Evolutionary conservation across 64 coral and sea anemone genomes (phyloP), one percentile per base, ranked within the genome.

Genomic region (Pocillopora damicornis): DNA sequence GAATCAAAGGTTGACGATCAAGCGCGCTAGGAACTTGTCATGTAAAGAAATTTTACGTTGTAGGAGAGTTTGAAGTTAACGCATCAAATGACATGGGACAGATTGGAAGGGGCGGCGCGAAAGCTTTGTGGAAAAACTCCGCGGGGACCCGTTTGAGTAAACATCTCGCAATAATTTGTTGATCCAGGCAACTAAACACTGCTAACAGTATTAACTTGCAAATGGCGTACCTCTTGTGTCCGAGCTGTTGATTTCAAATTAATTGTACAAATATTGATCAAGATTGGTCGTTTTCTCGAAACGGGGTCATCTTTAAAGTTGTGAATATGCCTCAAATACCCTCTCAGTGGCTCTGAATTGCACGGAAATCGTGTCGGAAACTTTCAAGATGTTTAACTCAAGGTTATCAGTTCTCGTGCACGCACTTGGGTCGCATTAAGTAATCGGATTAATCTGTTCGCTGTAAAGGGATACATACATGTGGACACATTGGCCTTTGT

Each of bases 151-250:
- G 68, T 65, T 89, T 95, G 90, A 90, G 88, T 88, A 97, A 97
- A 97, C 91, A 97, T 93, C 92, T 90, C 83, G 91, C 88, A 97
- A 93, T 93, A 97, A 93, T 79, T 92, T 97, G 94, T 97, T 97
- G 88, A 90, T 90, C 83, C 88, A 93, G 89, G 75, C 80, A 90
- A 87, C 91, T 93, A 51, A 51, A 51, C 42, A 51, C 42, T 51
- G 42, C 42, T 51, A 81, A 64, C 89, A 60, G 88, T 78, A 94
- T 94, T 87, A 94, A 94, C 80, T 88, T 89, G 82, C 91, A 83
- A 91, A 93, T 93, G 91, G 64, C n/a, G 79, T 22, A 60, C 37
- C 86, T 84, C 79, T 83, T 84, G 87, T 89, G 87, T 65, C 23
- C 20, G 77, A 76, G 83, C 75, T 88, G 87, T 92, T 92, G 74